Base-by-base conservation (phyloP, 53 echinoderm and acorn worm genomes). In the Paracentrotus lividus region DNA sequence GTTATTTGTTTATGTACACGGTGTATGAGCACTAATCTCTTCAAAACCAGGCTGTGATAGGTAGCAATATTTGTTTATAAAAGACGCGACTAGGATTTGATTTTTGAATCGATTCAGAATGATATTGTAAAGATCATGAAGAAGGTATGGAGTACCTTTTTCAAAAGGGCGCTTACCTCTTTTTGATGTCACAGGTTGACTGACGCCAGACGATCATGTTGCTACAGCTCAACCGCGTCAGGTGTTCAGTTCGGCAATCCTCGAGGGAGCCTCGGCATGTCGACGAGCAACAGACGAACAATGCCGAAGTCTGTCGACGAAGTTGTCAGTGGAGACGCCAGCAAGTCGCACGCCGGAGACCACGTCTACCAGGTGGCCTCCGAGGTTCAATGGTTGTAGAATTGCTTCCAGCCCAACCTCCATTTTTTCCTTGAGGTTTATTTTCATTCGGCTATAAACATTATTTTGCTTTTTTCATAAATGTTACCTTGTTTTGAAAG, bases 321-420 rank as follows among this genome's bases (percentile, higher is more conserved):
- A 45, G 31, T 44, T 89, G 86, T 89, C 89, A 89, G 89, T n/a
- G 89, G 65, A 89, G 89, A 89, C 89, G 89, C 89, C 89, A 89
- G 89, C 27, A 21, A 89, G 89, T 89, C 89, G 89, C 89, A 44
- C 89, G 89, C 60, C 24, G 42, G 89, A 61, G 89, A 43, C 89
- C 65, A 23, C 18, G 40, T 56, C 57, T 20, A 89, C 89, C 89
- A 89, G 89, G 89, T 89, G 89, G 89, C n/a, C n/a, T n/a, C 64
- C 59, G 59, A 24, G 89, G 64, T 55, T 86, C 86, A 86, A 86
- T 86, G 86, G 38, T 45, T 64, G 66, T 65, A 55, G 27, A 59
- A 89, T 89, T 57, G 27, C 52, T 54, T 86, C 21, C 65, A 64
- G n/a, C 64, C 38, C 53, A 29, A 85, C 56, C 56, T 56, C 10